A percentile compares a stretch with the other conserved stretches of the same genome.
Conservation (phyloP, 2,797 vertebrate genomes). For the Centropyge bicolor region DNA sequence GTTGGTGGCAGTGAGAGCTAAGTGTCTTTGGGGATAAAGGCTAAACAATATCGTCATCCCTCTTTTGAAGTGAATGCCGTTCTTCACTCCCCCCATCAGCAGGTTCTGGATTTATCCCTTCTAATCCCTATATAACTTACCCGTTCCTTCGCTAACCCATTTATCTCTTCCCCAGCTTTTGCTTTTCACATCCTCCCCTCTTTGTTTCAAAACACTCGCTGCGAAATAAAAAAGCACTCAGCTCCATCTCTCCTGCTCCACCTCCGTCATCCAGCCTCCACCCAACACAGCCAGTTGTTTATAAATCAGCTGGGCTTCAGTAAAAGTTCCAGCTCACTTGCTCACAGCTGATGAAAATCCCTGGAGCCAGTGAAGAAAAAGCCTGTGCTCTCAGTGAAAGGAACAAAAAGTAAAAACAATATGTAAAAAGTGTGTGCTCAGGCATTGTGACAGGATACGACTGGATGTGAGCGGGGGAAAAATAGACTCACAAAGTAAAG, state of each 20-base stretch:
- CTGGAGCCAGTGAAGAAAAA: constrained; percentile 9
- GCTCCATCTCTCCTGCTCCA: constrained; percentile 17
- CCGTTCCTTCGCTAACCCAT: constrained; percentile 41
- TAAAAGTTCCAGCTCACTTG: constrained; percentile 30
- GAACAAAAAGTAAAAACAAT: constrained; percentile 25
- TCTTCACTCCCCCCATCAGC: constrained; percentile 39
- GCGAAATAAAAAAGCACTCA: constrained; percentile 34
- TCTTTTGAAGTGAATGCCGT: constrained; percentile 34
- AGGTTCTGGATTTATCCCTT: constrained; percentile 55
- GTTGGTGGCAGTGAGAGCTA: constrained; percentile 27
- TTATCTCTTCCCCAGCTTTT: constrained; percentile 39
- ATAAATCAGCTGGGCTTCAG: constrained; percentile 21
- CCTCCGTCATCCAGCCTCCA: constrained; percentile 30
- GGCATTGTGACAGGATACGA: neutral
- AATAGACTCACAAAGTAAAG: constrained; percentile 2
- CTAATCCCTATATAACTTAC: constrained; percentile 63
- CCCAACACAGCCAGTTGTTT: constrained; percentile 6
- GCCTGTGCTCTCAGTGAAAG: neutral
- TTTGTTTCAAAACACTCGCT: constrained; percentile 32
- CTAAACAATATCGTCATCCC: constrained; percentile 46
- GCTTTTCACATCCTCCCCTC: neutral
- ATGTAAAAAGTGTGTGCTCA: neutral
- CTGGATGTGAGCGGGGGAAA: neutral
- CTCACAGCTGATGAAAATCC: constrained; percentile 40
- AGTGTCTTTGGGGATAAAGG: constrained; percentile 44